Evolutionary conservation across 2,888 invertebrate species (phyloP).

Genomic region (Caenorhabditis parvicauda): DNA sequence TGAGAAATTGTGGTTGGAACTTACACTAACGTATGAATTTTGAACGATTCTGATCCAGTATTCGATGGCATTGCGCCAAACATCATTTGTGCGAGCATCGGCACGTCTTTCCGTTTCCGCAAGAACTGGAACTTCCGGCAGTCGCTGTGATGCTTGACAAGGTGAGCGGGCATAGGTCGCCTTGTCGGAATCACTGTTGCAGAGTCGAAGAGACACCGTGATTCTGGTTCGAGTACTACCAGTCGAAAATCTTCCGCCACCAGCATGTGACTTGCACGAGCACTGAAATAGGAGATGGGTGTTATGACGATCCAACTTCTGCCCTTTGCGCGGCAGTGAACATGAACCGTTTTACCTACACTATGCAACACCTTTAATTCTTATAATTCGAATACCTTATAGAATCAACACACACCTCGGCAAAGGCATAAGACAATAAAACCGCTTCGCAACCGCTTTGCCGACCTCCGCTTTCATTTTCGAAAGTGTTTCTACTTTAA

Average conservation of each 20-base stretch:
- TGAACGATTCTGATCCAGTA: conserved; percentile 38
- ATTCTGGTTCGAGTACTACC: conserved; percentile 18
- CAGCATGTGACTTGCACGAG: conserved; percentile 2
- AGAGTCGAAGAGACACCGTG: conserved; percentile 34
- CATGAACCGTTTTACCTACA: no score
- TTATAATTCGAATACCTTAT: no score
- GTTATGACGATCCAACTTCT: background rate
- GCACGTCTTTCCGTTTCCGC: conserved; percentile 17
- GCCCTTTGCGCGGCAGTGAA: no score
- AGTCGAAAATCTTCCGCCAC: conserved; percentile 9
- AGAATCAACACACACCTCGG: no score
- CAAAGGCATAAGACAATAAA: no score
- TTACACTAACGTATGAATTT: conserved; percentile 49
- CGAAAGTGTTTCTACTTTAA: no score
- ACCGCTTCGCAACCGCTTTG: no score
- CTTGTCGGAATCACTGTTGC: conserved; percentile 28
- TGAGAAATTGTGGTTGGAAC: no score
- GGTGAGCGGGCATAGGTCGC: conserved; percentile 3
- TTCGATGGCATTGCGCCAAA: conserved; percentile 47
- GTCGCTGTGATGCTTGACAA: no score
- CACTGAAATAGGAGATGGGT: conserved; percentile 6
- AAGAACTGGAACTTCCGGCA: conserved; percentile 24
- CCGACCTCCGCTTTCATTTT: no score
- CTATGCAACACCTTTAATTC: no score
- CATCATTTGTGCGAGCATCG: conserved; percentile 33